Percentiles rank a stretch among this genome's conserved stretches.
Evolutionary conservation across 1,140 invertebrate genomes (phyloP).

Genomic region (Arctopsyche grandis): DNA sequence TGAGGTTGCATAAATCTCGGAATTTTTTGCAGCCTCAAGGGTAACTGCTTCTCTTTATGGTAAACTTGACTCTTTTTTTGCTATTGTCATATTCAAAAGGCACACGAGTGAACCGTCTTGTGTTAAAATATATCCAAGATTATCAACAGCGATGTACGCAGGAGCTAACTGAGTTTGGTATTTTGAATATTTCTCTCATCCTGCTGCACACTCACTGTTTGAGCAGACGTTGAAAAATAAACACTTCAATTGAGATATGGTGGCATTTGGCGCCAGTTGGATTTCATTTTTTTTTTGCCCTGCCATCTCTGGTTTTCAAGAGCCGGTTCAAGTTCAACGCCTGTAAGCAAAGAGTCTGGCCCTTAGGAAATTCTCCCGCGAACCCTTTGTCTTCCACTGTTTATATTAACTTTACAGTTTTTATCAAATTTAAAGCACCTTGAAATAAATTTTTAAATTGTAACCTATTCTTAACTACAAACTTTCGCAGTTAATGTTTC

Average conservation of each 20-base stretch:
- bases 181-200: too few relatives aligned
- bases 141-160: too few relatives aligned
- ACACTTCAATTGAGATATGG: constrained; percentile 18
- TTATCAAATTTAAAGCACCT: too few relatives aligned
- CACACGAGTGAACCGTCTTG: not conserved
- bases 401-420: not conserved
- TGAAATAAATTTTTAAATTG: too few relatives aligned
- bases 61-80: not conserved
- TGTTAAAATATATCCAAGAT: too few relatives aligned
- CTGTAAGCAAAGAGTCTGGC: too few relatives aligned
- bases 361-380: too few relatives aligned
- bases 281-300: not conserved
- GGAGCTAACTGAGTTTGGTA: too few relatives aligned
- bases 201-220: not conserved
- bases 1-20: not conserved
- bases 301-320: not conserved
- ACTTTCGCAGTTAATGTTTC: too few relatives aligned
- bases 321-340: not conserved
- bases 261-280: constrained; percentile 15
- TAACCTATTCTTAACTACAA: too few relatives aligned
- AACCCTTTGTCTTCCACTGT: not conserved
- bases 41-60: constrained; percentile 2
- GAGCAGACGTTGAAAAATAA: constrained; percentile 3
- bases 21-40: constrained; percentile 8
- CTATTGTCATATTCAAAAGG: not conserved